Percentiles rank a stretch among this genome's conserved stretches.
Evolutionary conservation across 1,140 invertebrate genomes (phyloP).

Genomic region (Bombus haemorrhoidalis): DNA sequence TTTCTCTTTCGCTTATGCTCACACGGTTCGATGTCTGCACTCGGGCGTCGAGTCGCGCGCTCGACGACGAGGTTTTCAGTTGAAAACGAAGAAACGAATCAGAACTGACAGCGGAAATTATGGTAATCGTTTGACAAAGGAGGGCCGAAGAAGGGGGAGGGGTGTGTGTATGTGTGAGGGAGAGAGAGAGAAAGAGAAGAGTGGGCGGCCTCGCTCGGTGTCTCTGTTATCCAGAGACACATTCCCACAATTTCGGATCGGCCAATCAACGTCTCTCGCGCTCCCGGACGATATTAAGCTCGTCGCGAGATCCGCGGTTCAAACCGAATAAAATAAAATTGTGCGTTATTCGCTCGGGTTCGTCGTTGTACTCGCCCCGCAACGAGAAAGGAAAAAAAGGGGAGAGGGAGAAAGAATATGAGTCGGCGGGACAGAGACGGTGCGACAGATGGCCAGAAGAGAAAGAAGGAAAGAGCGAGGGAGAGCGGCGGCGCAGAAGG

Average conservation of each 20-base stretch:
- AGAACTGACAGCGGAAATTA: constrained; percentile 56
- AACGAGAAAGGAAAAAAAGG: constrained; percentile 23
- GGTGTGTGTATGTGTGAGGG: not conserved
- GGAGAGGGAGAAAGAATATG: constrained; percentile 16
- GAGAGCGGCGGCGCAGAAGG: constrained; percentile 41
- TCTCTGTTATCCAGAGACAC: constrained; percentile 62
- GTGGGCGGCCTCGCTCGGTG: constrained; percentile 56
- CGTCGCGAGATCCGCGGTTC: constrained; percentile 62
- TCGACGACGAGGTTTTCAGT: constrained; percentile 20
- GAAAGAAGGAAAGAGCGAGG: constrained; percentile 59
- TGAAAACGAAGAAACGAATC: constrained; percentile 54
- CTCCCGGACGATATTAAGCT: constrained; percentile 63
- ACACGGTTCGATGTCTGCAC: not conserved
- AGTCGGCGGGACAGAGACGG: not conserved
- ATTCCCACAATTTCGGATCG: constrained; percentile 72
- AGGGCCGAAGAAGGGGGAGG: not conserved
- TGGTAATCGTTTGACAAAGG: constrained; percentile 44
- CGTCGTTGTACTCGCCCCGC: constrained; percentile 21
- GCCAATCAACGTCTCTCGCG: constrained; percentile 65
- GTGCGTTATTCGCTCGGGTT: constrained; percentile 47
- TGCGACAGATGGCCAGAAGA: constrained; percentile 47
- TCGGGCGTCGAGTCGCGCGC: not conserved
- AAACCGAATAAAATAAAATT: constrained; percentile 73
- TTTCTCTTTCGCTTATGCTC: not conserved
- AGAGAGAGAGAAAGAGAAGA: constrained; percentile 39